Evolutionary conservation across 2,113 vertebrate genomes (phyloP), one percentile per base, ranked within the genome.

Genomic region (Notothenia coriiceps): DNA sequence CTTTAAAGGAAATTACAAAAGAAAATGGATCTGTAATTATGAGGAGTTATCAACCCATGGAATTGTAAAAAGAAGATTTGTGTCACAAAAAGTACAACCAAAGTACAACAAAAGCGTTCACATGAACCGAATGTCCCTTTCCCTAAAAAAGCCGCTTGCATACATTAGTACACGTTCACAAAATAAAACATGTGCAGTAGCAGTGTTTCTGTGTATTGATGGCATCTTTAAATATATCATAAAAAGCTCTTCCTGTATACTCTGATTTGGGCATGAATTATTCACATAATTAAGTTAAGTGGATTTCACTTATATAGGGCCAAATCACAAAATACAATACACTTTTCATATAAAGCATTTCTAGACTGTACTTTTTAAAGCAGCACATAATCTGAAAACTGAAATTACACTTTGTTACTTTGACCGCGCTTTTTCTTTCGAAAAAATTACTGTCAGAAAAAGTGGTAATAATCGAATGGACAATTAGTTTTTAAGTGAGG

Each of bases 401-500:
- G 47, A 79, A 82, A 86, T 82, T 56, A 71, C 74, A 83, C 80
- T 79, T 74, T 91, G 76, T 87, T 88, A 85, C 68, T 76, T 57
- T 75, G 60, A 55, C 47, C 60, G 25, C 62, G 59, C 84, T 29
- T 29, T 29, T 29, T 29, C 3, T 29, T 29, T 4, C 29, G 29
- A 87, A 85, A 90, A 92, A 92, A 91, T 87, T 80, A 80, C 88
- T 85, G 83, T 84, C 72, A 92, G 29, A 84, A 84, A 90, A 90
- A 85, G 76, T 71, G 88, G 60, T 70, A 68, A 79, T 85, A 89
- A 92, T 94, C 90, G 84, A 86, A 89, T 90, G 88, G 88, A 80
- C 90, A 90, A 93, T 94, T 93, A 91, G 85, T 88, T 88, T 90
- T 90, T 88, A 91, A 94, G 91, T 88, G 88, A 91, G 91, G 91